Conservation (phyloP, 2,797 vertebrate species). For the Channa striata region DNA sequence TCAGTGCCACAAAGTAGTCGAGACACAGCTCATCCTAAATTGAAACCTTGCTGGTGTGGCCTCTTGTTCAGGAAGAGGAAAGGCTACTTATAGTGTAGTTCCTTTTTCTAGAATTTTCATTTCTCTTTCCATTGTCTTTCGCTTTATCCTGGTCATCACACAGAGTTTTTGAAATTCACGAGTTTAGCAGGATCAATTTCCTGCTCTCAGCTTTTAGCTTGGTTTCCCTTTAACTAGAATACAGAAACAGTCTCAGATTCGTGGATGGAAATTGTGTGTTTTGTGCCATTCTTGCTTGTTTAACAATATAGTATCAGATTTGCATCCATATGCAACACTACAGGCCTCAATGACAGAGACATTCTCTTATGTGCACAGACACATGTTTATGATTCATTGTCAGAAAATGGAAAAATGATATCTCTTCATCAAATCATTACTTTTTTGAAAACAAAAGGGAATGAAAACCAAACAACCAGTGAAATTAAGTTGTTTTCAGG, state of each 20-base stretch:
- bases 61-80: not conserved
- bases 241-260: not conserved
- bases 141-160: not conserved
- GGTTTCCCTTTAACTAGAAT: not conserved
- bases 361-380: not conserved
- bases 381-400: not conserved
- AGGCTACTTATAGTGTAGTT: not conserved
- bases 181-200: too few species aligned
- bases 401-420: too few species aligned
- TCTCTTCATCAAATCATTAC: too few species aligned
- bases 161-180: not conserved
- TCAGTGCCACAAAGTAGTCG: not conserved
- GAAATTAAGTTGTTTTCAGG: too few species aligned
- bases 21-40: not conserved
- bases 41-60: conserved; percentile 9
- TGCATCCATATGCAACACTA: not conserved
- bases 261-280: not conserved
- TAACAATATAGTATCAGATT: not conserved
- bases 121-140: conserved; percentile 6
- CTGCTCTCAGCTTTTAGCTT: not conserved
- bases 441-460: too few species aligned
- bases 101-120: conserved; percentile 17
- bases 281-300: not conserved
- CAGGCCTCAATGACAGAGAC: not conserved
- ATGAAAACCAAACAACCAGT: too few species aligned